phyloP scores from a whole-genome alignment of 2,113 vertebrate species.

The Odocoileus virginianus region DNA sequence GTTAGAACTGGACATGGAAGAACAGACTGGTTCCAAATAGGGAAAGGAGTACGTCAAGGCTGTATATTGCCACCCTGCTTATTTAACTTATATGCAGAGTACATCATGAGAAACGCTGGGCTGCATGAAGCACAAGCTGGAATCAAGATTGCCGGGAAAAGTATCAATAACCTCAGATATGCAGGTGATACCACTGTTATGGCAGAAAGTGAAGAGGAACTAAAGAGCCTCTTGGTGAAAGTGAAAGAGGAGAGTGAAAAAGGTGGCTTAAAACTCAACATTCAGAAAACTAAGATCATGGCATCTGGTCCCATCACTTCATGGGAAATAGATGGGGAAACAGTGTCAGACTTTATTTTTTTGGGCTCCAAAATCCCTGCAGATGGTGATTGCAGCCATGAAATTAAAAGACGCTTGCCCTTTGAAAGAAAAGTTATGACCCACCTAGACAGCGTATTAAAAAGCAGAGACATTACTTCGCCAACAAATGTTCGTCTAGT shows the following conservation, averaged over 20 bases:
- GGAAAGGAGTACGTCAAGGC: neutral
- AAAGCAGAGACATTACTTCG: neutral
- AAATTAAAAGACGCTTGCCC: neutral
- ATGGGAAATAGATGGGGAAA: neutral
- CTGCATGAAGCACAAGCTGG: neutral
- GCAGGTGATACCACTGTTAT: neutral
- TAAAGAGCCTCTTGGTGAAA: neutral
- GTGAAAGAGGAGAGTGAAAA: neutral
- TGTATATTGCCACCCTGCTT: neutral
- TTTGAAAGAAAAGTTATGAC: neutral
- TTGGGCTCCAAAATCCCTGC: neutral
- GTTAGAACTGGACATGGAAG: neutral
- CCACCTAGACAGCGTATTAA: neutral
- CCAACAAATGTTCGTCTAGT: neutral
- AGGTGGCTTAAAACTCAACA: neutral
- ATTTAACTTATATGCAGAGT: neutral
- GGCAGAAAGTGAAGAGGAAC: neutral
- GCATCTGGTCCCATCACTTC: neutral
- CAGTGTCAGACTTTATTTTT: neutral
- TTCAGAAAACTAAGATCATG: neutral
- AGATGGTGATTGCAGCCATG: neutral
- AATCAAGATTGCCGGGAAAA: neutral
- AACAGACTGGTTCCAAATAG: neutral
- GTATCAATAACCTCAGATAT: neutral
- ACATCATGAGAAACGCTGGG: neutral